Percentiles rank a stretch among this genome's conserved stretches.
Conservation (phyloP, 2,113 vertebrate genomes). For the Coreoperca whiteheadi region DNA sequence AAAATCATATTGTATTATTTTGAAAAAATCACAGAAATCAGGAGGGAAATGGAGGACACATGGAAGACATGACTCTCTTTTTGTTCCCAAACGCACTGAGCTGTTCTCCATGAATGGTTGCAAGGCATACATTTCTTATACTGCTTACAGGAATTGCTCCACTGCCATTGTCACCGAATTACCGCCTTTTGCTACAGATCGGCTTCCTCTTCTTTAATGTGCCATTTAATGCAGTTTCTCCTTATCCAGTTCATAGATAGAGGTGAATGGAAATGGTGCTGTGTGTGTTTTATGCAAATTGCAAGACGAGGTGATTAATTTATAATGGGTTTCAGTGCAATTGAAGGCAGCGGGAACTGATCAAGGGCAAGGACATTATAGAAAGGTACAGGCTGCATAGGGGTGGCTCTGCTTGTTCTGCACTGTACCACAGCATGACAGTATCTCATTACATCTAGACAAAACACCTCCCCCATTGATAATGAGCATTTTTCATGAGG, state of each 20-base stretch:
- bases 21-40: constrained; percentile 12
- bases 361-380: constrained; percentile 84
- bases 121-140: constrained; percentile 82
- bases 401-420: constrained; percentile 82
- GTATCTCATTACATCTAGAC: constrained; percentile 84
- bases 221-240: constrained; percentile 81
- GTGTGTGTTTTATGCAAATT: constrained; percentile 85
- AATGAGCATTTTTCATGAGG: constrained; percentile 84
- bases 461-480: constrained; percentile 83
- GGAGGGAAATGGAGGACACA: constrained; percentile 17
- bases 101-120: constrained; percentile 71
- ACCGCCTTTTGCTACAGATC: constrained; percentile 70
- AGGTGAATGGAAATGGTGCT: constrained; percentile 76
- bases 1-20: neutral
- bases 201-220: constrained; percentile 75
- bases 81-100: constrained; percentile 61
- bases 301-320: constrained; percentile 83
- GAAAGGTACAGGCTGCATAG: constrained; percentile 79
- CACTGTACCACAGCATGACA: constrained; percentile 84
- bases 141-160: constrained; percentile 72
- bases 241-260: constrained; percentile 77
- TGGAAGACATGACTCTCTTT: constrained; percentile 55
- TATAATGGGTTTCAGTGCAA: constrained; percentile 81
- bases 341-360: constrained; percentile 84
- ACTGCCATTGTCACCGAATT: constrained; percentile 65